Conservation (phyloP, 1,140 invertebrate genomes). For the Drosophila varians region DNA sequence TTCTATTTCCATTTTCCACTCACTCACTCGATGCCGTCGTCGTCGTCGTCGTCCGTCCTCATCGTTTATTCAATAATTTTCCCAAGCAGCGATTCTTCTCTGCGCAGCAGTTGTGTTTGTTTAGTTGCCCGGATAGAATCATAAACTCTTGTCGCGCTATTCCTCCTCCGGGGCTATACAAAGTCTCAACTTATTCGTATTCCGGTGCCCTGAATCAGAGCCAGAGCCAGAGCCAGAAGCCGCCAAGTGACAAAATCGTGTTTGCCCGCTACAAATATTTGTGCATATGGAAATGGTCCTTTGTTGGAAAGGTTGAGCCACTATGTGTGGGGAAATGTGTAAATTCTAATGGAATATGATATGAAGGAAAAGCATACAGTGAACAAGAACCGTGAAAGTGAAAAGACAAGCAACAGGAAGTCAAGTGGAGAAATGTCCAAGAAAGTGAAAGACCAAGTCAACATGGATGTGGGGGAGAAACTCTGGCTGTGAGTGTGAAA, state of each 20-base stretch:
- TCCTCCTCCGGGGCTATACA: conserved; percentile 4
- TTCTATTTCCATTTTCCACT: conserved; percentile 73
- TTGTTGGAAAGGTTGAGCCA: background rate
- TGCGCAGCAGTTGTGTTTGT: conserved; percentile 70
- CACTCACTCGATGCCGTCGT: conserved; percentile 13
- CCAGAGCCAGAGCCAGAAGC: too few relatives aligned
- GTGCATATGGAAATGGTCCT: conserved; percentile 38
- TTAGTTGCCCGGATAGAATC: conserved; percentile 68
- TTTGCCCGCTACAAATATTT: conserved; percentile 44
- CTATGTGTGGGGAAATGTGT: conserved; percentile 13
- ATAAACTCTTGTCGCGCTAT: conserved; percentile 32
- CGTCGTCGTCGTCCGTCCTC: conserved; percentile 38
- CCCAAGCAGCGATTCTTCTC: conserved; percentile 31
- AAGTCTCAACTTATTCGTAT: too few relatives aligned
- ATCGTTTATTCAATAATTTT: conserved; percentile 65
- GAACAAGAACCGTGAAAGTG: conserved; percentile 3
- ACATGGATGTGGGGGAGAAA: conserved; percentile 15
- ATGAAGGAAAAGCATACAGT: background rate
- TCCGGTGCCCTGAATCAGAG: conserved; percentile 10
- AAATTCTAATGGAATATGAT: conserved; percentile 29
- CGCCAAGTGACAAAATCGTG: conserved; percentile 21
- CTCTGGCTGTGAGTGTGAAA: conserved; percentile 8
- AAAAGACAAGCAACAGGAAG: conserved; percentile 36
- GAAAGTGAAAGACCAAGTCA: conserved; percentile 45
- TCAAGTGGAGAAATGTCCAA: conserved; percentile 16